Percentiles rank a stretch among this genome's conserved stretches.
These are phyloP conservation scores for Carterocephalus palaemon DNA, from an alignment of 2,888 invertebrate genomes.

Conservation along the genomic window DNA sequence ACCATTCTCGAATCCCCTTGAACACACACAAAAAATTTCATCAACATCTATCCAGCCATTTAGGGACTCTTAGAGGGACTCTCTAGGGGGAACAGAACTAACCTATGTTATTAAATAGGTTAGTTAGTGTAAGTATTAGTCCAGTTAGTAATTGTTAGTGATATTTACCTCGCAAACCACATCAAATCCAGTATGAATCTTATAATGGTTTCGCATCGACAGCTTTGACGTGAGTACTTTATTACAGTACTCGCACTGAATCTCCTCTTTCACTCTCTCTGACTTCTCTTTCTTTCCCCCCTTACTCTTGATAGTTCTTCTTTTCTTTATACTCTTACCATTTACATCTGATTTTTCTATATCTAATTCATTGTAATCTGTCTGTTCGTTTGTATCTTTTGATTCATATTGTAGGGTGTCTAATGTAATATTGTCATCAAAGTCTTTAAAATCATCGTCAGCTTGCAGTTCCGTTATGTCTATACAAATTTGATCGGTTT, in stretches of 20 bases:
- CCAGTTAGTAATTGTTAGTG: neutral
- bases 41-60: no score
- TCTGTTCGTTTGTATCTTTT: conserved; percentile 17
- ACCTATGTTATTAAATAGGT: no score
- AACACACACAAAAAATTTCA: no score
- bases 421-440: conserved; percentile 44
- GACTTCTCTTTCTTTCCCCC: conserved; percentile 31
- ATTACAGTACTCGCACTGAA: conserved; percentile 66
- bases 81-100: no score
- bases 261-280: conserved; percentile 46
- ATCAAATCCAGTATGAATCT: conserved; percentile 69
- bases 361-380: conserved; percentile 28
- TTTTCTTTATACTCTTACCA: conserved; percentile 35
- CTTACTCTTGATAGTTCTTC: conserved; percentile 33
- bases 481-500: conserved; percentile 34
- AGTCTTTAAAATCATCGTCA: conserved; percentile 42
- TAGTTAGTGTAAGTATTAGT: no score
- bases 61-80: no score
- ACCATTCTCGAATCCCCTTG: no score
- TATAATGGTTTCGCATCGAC: conserved; percentile 65
- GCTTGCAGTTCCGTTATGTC: conserved; percentile 43
- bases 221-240: conserved; percentile 62
- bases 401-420: conserved; percentile 32
- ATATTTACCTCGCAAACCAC: conserved; percentile 51
- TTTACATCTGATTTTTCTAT: conserved; percentile 25